A percentile compares a stretch with the other conserved stretches of the same genome.
These are phyloP conservation scores for Hemicordylus capensis DNA, from an alignment of 2,113 vertebrate species.

Conservation along the genomic window DNA sequence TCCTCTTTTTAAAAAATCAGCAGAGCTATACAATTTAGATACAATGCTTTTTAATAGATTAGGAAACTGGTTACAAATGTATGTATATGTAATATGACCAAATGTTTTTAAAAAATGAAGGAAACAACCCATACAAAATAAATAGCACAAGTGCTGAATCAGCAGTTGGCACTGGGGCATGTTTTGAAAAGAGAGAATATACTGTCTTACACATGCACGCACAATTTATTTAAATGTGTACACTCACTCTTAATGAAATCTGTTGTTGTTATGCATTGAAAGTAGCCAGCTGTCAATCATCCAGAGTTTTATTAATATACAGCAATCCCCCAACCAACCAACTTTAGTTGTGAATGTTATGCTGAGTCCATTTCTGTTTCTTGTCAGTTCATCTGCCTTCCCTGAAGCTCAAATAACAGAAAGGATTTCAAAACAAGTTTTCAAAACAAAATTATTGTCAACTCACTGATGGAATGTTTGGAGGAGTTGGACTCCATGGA, in stretches of 20 bases:
- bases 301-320: slow-evolving; percentile 46
- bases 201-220: slow-evolving; percentile 32
- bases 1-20: not conserved
- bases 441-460: slow-evolving; percentile 27
- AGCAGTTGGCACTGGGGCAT: slow-evolving; percentile 61
- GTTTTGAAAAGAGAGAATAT: slow-evolving; percentile 57
- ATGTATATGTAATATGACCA: slow-evolving; percentile 36
- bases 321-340: not conserved
- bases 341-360: slow-evolving; percentile 11
- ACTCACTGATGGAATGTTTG: slow-evolving; percentile 12
- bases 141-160: slow-evolving; percentile 53
- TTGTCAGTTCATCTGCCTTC: slow-evolving; percentile 25
- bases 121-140: slow-evolving; percentile 42
- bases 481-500: not conserved
- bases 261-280: slow-evolving; percentile 51
- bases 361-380: slow-evolving; percentile 19
- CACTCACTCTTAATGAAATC: slow-evolving; percentile 66
- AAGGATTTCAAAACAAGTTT: slow-evolving; percentile 26
- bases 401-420: slow-evolving; percentile 6
- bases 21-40: too few species aligned
- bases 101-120: slow-evolving; percentile 34
- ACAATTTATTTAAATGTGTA: slow-evolving; percentile 57
- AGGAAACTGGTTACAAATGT: slow-evolving; percentile 12
- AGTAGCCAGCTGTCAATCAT: slow-evolving; percentile 57
- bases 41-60: not conserved